Percentiles rank a stretch among this genome's conserved stretches.
These are phyloP conservation scores for Zosterops hypoxanthus DNA, from an alignment of 2,113 vertebrate genomes.

Conservation along the genomic window DNA sequence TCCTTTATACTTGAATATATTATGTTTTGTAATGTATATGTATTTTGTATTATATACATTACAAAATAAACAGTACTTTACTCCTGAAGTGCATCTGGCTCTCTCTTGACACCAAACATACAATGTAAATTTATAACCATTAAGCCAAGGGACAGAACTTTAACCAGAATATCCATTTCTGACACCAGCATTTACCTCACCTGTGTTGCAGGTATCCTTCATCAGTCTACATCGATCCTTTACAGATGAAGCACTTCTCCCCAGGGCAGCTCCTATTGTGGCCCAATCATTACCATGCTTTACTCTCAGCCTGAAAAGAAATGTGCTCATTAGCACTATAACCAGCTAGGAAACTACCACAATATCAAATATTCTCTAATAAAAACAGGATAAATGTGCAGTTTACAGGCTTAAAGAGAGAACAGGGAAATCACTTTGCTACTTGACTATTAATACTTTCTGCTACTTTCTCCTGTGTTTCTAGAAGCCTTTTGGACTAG, in stretches of 20 bases:
- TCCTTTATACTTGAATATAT: neutral
- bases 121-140: neutral
- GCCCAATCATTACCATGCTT: constrained; percentile 99
- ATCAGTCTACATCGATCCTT: constrained; percentile 97
- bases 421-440: neutral
- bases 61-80: neutral
- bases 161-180: neutral
- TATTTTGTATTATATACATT: neutral
- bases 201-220: constrained; percentile 99
- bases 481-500: neutral
- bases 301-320: constrained; percentile 83
- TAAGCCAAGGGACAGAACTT: neutral
- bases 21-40: neutral
- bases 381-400: neutral
- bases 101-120: neutral
- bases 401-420: neutral
- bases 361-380: neutral
- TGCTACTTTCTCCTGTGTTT: neutral
- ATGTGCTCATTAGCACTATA: constrained; percentile 44
- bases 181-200: constrained; percentile 66
- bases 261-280: constrained; percentile 93
- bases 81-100: neutral
- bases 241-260: constrained; percentile 95
- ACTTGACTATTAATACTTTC: neutral
- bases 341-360: neutral